Percentiles rank a stretch among this genome's conserved stretches.
phyloP scores from a whole-genome alignment of 1,140 invertebrate species.

The Zaprionus ghesquierei region DNA sequence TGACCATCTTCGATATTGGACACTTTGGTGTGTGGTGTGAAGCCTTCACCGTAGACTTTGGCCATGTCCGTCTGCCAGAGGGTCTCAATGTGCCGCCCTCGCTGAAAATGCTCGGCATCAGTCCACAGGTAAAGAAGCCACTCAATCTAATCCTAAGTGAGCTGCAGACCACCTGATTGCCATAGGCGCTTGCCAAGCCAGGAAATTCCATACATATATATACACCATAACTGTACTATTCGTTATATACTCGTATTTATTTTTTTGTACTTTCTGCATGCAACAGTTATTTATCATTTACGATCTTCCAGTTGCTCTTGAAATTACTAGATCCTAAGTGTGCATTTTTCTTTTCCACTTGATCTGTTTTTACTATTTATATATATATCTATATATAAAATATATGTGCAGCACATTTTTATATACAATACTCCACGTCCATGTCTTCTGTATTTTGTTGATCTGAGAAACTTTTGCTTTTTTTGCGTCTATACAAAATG shows the following conservation, averaged over 20 bases:
- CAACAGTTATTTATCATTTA: conserved; percentile 53
- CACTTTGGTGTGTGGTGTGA: conserved; percentile 94
- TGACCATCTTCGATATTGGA: conserved; percentile 92
- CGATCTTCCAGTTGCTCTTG: conserved; percentile 45
- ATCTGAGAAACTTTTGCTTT: conserved; percentile 65
- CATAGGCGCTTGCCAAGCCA: conserved; percentile 31
- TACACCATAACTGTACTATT: not conserved
- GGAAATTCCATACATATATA: not conserved
- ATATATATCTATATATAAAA: conserved; percentile 53
- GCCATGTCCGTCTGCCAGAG: conserved; percentile 90
- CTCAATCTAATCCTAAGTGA: conserved; percentile 71
- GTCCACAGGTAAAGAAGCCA: conserved; percentile 91
- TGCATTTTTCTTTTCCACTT: conserved; percentile 35
- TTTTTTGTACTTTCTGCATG: conserved; percentile 29
- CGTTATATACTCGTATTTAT: conserved; percentile 53
- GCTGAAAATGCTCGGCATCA: conserved; percentile 95
- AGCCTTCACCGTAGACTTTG: conserved; percentile 95
- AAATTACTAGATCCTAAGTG: conserved; percentile 68
- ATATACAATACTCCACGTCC: conserved; percentile 48
- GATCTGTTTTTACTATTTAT: conserved; percentile 40
- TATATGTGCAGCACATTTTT: conserved; percentile 71
- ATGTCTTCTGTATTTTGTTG: conserved; percentile 73
- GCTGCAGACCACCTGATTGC: conserved; percentile 58
- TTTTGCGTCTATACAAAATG: conserved; percentile 69
- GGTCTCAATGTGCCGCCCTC: conserved; percentile 93